Conservation (phyloP, 2,797 vertebrate genomes). For the Macropus fuliginosus region DNA sequence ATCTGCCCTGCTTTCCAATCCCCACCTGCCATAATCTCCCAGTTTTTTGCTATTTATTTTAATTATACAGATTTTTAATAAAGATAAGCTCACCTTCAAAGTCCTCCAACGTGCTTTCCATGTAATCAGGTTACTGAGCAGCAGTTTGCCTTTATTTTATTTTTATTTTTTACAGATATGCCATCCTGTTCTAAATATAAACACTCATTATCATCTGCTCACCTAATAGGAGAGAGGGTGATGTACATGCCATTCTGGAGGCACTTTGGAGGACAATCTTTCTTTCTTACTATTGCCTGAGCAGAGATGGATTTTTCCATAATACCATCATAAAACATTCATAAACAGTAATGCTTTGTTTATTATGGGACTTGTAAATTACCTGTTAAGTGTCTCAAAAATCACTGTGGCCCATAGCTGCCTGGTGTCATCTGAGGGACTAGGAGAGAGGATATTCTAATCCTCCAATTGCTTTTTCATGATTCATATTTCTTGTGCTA, state of each 20-base stretch:
- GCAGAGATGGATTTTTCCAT: constrained; percentile 67
- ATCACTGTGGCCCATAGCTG: background rate
- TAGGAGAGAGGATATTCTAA: background rate
- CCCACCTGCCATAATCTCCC: background rate
- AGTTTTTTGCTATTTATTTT: background rate
- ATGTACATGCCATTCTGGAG: background rate
- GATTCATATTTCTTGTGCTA: background rate
- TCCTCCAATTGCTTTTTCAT: background rate
- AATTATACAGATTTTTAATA: constrained; percentile 64
- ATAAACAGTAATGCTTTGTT: constrained; percentile 67
- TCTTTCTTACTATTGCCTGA: constrained; percentile 43
- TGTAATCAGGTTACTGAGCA: background rate
- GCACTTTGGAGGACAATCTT: background rate
- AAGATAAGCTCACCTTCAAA: constrained; percentile 43
- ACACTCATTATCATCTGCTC: constrained; percentile 12
- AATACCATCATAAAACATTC: constrained; percentile 69
- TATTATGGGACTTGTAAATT: constrained; percentile 68
- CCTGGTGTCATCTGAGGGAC: background rate
- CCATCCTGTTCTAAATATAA: constrained; percentile 47
- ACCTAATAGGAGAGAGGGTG: constrained; percentile 35
- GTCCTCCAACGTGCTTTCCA: constrained; percentile 5
- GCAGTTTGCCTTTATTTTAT: background rate
- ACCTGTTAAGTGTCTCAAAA: constrained; percentile 66
- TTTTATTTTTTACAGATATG: constrained; percentile 18
- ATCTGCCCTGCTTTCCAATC: background rate